phyloP scores from a whole-genome alignment of 2,888 invertebrate genomes.

The Dendrolimus houi region DNA sequence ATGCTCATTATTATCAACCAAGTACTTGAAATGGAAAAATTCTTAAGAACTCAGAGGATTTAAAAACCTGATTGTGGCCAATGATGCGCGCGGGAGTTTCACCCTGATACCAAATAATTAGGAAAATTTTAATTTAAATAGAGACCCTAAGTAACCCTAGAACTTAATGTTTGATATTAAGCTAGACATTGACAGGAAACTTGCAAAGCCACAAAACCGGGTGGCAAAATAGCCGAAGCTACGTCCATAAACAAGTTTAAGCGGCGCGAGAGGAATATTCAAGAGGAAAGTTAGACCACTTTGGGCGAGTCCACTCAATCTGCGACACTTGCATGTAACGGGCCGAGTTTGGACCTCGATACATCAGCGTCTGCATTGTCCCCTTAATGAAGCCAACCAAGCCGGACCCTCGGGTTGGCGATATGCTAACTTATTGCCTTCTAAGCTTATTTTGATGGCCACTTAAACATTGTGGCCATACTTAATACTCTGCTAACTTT shows the following conservation, averaged over 20 bases:
- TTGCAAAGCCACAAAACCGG: conserved; percentile 55
- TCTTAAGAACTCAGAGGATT: no score
- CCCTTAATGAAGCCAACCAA: conserved; percentile 56
- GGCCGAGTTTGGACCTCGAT: conserved; percentile 49
- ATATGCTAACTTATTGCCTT: conserved; percentile 61
- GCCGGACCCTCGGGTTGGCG: conserved; percentile 46
- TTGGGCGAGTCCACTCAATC: conserved; percentile 39
- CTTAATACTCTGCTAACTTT: conserved; percentile 55
- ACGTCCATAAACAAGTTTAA: conserved; percentile 58
- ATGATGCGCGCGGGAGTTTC: no score
- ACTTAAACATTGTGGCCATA: conserved; percentile 51
- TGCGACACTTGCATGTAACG: conserved; percentile 65
- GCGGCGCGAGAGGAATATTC: conserved; percentile 60
- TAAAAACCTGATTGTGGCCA: no score
- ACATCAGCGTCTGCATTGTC: conserved; percentile 64
- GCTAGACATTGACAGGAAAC: conserved; percentile 51
- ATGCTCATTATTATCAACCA: no score
- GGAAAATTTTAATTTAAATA: no score
- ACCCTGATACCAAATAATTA: no score
- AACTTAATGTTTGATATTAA: conserved; percentile 29
- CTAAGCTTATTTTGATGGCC: conserved; percentile 66
- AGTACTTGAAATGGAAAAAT: no score
- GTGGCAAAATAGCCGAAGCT: conserved; percentile 37
- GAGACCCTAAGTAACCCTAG: neutral
- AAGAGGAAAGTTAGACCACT: conserved; percentile 61